Percentiles rank a stretch among this genome's conserved stretches.
phyloP scores from a whole-genome alignment of 2,113 vertebrate genomes.

The Oreochromis spilurus region DNA sequence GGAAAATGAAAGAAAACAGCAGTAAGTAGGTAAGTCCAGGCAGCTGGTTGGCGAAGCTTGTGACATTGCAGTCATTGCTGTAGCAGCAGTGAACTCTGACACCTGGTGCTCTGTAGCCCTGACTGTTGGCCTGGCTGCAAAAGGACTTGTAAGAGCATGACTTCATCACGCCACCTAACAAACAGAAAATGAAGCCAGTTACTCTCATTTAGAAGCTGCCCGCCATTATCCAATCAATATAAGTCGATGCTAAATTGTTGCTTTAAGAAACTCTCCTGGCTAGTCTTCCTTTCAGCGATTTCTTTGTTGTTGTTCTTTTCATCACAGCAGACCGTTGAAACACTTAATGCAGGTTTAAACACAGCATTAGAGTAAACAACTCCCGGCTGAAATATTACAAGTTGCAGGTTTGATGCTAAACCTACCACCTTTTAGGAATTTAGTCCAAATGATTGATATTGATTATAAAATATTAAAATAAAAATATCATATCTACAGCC shows the following conservation, averaged over 20 bases:
- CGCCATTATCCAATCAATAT: neutral
- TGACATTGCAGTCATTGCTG: slow-evolving; percentile 80
- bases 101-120: slow-evolving; percentile 75
- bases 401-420: neutral
- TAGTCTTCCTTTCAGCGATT: neutral
- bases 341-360: neutral
- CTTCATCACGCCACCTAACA: slow-evolving; percentile 84
- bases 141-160: slow-evolving; percentile 87
- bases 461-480: neutral
- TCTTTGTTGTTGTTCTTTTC: neutral
- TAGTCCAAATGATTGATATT: neutral
- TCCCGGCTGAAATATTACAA: neutral
- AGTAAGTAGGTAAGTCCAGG: slow-evolving; percentile 36
- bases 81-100: slow-evolving; percentile 85
- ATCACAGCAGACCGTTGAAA: neutral
- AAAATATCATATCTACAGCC: neutral
- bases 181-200: neutral
- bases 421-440: neutral
- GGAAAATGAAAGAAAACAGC: slow-evolving; percentile 42
- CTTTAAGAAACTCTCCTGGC: neutral
- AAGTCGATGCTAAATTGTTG: neutral
- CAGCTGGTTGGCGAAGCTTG: slow-evolving; percentile 45
- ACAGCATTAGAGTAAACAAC: neutral
- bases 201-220: neutral
- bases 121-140: slow-evolving; percentile 82